Base-by-base conservation (phyloP, 2,888 invertebrate species). In the Lamproptera curius region DNA sequence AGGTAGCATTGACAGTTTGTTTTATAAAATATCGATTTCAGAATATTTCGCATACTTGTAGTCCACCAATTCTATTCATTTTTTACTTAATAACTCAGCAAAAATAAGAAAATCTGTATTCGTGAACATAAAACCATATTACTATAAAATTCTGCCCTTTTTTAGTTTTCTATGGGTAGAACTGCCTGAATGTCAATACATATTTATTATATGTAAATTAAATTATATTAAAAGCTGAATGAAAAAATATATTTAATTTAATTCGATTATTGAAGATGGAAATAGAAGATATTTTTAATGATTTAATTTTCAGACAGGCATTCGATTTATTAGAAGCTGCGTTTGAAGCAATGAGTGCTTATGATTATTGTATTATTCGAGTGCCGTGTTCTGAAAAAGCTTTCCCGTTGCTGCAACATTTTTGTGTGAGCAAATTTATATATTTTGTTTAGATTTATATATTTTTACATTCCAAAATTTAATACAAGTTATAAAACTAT, bases 341-440 rank as follows among this genome's bases (percentile, higher is more conserved):
- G 0, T 94, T 93, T 67, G 91, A 92, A 61, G 82, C 91, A 33
- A 92, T 90, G 73, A 91, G 91, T 1, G 76, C 90, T 2, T 83
- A 87, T 16, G 92, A 94, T 38, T 94, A 92, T 56, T 90, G 91
- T 56, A 68, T 91, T 10, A 81, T 91, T 34, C 78, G 90, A 0
- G 60, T 90, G 1, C 92, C 92, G 0, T 76, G 85, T 28, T 70
- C 73, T 0, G 76, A 79, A 6, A 78, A 73, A 2, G 70, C 66
- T 38, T 86, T 89, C 48, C 66, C 84, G 0, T 65, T 91, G 37
- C 69, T 91, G 4, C 76, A 87, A 48, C 79, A 89, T 65, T 91
- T 91, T 62, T 76, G 81, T 63, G 86, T 86, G 59, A 71, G 73
- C 20, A n/a, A n/a, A n/a, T n/a, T n/a, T n/a, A n/a, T n/a, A n/a